Base-by-base conservation (phyloP, 2,113 vertebrate genomes). In the Cheilinus undulatus region DNA sequence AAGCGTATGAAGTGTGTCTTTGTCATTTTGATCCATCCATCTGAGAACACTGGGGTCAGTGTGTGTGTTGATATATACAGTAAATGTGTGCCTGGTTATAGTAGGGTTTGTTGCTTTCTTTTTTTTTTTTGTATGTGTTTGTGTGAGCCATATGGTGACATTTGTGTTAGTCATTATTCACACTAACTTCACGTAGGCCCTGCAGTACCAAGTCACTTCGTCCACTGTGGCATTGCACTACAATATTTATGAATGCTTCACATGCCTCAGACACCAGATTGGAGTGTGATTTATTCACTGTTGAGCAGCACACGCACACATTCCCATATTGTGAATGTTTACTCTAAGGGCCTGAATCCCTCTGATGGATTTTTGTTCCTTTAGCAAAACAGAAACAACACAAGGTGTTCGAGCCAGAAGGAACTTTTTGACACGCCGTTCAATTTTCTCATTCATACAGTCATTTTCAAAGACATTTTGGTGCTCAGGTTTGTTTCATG, bases 91-190 rank as follows among this genome's bases (percentile, higher is more conserved):
- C 32, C 32, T 34, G 32, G 32, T 10, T 34, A 3, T 14, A 12
- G 13, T 0, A 12, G 36, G 36, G 36, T 38, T 12, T 14, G 12
- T 12, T 38, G 36, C 36, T 14, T 12, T 14, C 14, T 52, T 6
- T 50, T 14, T 58, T 14, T 38, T 52, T 6, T 50, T 14, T 58
- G 13, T 42, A 2, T 10, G 42, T 14, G 38, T 53, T 26, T 67
- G 27, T 71, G 10, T 17, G 65, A 45, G 30, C 66, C 42, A 49
- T 54, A 28, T 24, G 59, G 28, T 72, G 71, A 70, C 57, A 71
- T 85, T 83, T 78, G 1, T 73, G 32, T 69, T 49, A 62, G 56
- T 82, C 67, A 82, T 78, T 76, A 58, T 78, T 87, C 75, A 80
- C 51, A 68, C 54, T 46, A 50, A 69, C 72, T 82, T 79, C 36